Evolutionary conservation across 2,797 vertebrate genomes (phyloP), one percentile per base, ranked within the genome.

Genomic region (Sebastes jordani): DNA sequence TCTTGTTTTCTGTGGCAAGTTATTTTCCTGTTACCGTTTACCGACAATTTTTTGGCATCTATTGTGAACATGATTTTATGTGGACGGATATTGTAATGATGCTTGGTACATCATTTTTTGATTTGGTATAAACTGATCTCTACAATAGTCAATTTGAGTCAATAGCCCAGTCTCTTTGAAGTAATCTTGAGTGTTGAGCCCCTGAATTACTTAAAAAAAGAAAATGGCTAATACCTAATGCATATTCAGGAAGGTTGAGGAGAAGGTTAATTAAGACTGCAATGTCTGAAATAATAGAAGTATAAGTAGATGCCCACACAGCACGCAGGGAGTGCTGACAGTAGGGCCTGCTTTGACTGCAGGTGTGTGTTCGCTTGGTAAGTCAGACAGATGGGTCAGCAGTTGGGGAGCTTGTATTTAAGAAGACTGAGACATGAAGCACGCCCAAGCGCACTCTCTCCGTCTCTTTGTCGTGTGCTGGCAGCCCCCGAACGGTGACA

Each of bases 341-440:
- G 61, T 22, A n/a, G 32, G 32, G 49, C 22, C 81, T 68, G 66
- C 75, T 78, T 65, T 64, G 80, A 87, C 84, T 23, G 74, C 74
- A 84, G 76, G 67, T 86, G 75, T 81, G 80, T 79, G 74, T 84
- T 85, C 13, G 20, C 86, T 90, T 59, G 74, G 65, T 59, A 75
- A 86, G 78, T 75, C 81, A 81, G 88, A 84, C 87, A 82, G 86
- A 90, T 87, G 79, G 88, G 84, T 87, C 87, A 81, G 87, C 83
- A 84, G 74, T 76, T 80, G 71, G 84, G 64, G 60, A 81, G 71
- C 70, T 77, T 78, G 70, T 81, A 84, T 87, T 88, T 89, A 87
- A 87, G 75, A 84, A 76, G 77, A 88, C 58, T 25, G 70, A 84
- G 90, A 88, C 67, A 68, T 78, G 74, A 88, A 80, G 82, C 81